Evolutionary conservation across 2,113 vertebrate genomes (phyloP).

Genomic region (Casuarius casuarius): DNA sequence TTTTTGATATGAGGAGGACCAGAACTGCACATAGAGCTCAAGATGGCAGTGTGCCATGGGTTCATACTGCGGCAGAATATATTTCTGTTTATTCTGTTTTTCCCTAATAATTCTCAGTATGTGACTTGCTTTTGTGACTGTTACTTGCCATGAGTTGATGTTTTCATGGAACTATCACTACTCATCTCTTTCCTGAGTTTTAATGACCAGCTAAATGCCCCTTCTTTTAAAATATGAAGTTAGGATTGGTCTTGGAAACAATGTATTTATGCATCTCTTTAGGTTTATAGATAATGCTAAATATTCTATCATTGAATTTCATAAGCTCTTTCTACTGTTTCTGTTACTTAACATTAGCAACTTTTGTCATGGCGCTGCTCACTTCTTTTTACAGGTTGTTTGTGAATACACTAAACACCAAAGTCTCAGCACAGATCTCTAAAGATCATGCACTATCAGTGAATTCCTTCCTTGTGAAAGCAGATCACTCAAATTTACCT

Average conservation of each 20-base stretch:
- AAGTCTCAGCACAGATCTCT: background rate
- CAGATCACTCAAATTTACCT: background rate
- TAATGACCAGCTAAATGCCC: background rate
- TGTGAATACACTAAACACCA: background rate
- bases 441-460: background rate
- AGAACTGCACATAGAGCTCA: background rate
- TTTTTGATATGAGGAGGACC: background rate
- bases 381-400: background rate
- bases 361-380: background rate
- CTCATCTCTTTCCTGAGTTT: background rate
- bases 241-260: background rate
- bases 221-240: background rate
- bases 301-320: background rate
- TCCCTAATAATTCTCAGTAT: background rate
- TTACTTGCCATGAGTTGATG: background rate
- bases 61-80: background rate
- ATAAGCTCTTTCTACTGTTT: background rate
- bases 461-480: background rate
- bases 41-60: accelerated
- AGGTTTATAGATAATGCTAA: background rate
- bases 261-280: background rate
- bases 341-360: background rate
- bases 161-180: background rate
- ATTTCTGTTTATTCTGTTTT: background rate
- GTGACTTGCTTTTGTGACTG: background rate